Evolutionary conservation across 53 echinoderm and acorn worm genomes (phyloP).

Genomic region (Pentamera pediparva): DNA sequence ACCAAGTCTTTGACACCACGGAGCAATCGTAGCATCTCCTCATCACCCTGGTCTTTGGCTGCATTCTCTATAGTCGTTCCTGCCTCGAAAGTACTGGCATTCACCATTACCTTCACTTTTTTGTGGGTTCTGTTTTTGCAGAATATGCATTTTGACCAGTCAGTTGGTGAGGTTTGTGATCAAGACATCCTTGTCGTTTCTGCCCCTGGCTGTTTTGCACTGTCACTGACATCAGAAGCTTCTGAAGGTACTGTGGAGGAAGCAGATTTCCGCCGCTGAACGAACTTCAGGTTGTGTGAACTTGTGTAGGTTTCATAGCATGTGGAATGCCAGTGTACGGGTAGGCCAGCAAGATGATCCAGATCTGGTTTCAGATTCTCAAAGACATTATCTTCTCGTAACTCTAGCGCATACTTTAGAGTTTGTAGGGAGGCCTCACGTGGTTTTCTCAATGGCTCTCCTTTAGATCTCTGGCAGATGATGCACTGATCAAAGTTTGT

Average conservation of each 20-base stretch:
- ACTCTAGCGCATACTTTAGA: constrained; percentile 10
- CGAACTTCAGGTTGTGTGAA: constrained; percentile 7
- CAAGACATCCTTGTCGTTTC: constrained; percentile 9
- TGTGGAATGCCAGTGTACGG: constrained; percentile 23
- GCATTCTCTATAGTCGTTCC: constrained; percentile 24
- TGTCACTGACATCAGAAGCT: background rate
- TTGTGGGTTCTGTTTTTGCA: constrained; percentile 37
- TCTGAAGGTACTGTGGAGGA: background rate
- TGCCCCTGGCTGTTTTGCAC: no score
- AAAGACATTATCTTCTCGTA: constrained; percentile 21
- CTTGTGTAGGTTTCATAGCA: constrained; percentile 32
- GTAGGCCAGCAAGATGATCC: background rate
- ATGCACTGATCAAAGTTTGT: constrained; percentile 35
- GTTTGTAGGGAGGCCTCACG: constrained; percentile 3
- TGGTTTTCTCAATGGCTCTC: constrained; percentile 9
- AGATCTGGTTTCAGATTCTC: constrained; percentile 5
- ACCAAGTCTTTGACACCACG: constrained; percentile 28
- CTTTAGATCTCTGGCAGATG: constrained; percentile 29
- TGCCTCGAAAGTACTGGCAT: constrained; percentile 33
- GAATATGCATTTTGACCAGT: constrained; percentile 39
- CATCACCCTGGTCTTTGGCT: constrained; percentile 29
- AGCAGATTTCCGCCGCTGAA: constrained; percentile 15
- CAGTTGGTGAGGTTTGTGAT: constrained; percentile 28
- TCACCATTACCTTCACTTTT: constrained; percentile 32
- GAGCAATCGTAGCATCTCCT: constrained; percentile 20